Evolutionary conservation across 2,113 vertebrate species (phyloP), one percentile per base, ranked within the genome.

Genomic region (Athene cunicularia): DNA sequence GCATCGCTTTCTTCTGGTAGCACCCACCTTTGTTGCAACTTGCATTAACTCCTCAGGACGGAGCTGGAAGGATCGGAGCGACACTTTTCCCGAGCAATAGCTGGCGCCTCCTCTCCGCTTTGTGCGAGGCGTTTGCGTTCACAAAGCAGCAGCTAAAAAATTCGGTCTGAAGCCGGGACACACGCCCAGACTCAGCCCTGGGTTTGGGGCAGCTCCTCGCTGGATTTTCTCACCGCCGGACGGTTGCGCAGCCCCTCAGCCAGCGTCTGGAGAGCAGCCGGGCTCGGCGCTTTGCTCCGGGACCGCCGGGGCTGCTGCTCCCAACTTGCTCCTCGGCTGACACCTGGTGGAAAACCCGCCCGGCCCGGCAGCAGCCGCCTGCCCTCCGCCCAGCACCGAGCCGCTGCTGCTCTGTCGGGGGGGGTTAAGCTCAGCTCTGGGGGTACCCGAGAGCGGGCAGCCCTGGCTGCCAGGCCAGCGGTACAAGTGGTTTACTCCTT

Each of bases 291-390:
- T 55, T 4, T 1, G 43, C 12, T 30, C 72, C 9, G 45, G 41
- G 16, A 14, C 16, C 43, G 43, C 16, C 43, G 17, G 67, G 17
- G 50, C 55, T 32, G 43, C 49, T 7, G 80, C 80, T 95, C 70
- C 47, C 88, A 75, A 8, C 30, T 21, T 50, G 88, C 84, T 97
- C 86, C 87, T 96, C 82, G 93, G 33, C 86, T 97, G 97, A 97
- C 97, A 97, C 80, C 97, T 97, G 91, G 66, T 95, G 96, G 97
- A 95, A 95, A 58, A 56, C 13, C 50, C 47, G 67, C 5, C 45
- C 59, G 20, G 7, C 5, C 68, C 14, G 7, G 50, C 81, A 13
- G 63, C 62, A 18, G 43, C 43, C 17, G 43, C 43, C 43, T 17
- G 17, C 43, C 43, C 43, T 45, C 43, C 17, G 43, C 43, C 43